Evolutionary conservation across 2,888 invertebrate genomes (phyloP).

Genomic region (Acleris holmiana): DNA sequence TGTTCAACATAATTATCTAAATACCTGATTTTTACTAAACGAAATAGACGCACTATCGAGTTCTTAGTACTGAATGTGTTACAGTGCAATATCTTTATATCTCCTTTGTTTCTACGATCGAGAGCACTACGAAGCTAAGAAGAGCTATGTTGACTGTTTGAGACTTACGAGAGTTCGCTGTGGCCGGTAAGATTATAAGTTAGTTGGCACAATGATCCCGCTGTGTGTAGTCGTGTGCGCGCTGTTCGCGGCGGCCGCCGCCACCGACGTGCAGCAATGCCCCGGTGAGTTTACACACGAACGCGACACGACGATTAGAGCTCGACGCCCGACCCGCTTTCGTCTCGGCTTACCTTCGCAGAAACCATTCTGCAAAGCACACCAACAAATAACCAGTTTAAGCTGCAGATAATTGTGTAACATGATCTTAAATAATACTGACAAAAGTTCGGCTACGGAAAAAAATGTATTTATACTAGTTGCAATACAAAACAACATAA

Average conservation of each 20-base stretch:
- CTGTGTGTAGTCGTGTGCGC: slow-evolving; percentile 61
- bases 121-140: too few species aligned
- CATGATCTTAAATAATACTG: too few species aligned
- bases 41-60: too few species aligned
- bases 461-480: too few species aligned
- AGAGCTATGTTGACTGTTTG: not conserved
- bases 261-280: slow-evolving; percentile 69
- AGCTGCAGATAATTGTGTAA: slow-evolving; percentile 1
- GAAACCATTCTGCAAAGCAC: slow-evolving; percentile 24
- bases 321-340: slow-evolving; percentile 67
- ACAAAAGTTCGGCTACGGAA: too few species aligned
- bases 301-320: slow-evolving; percentile 41
- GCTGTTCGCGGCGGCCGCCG: slow-evolving; percentile 55
- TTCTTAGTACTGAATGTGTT: too few species aligned
- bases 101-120: too few species aligned
- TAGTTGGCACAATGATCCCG: slow-evolving; percentile 57
- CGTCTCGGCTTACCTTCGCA: slow-evolving; percentile 47
- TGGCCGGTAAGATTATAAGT: not conserved
- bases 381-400: slow-evolving; percentile 19
- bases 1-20: too few species aligned
- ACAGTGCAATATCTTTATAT: too few species aligned
- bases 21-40: too few species aligned
- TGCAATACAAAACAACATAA: too few species aligned
- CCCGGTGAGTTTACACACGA: slow-evolving; percentile 66
- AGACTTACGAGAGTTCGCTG: not conserved